Conservation (phyloP, 2,113 vertebrate genomes). For the Podarcis cretensis region DNA sequence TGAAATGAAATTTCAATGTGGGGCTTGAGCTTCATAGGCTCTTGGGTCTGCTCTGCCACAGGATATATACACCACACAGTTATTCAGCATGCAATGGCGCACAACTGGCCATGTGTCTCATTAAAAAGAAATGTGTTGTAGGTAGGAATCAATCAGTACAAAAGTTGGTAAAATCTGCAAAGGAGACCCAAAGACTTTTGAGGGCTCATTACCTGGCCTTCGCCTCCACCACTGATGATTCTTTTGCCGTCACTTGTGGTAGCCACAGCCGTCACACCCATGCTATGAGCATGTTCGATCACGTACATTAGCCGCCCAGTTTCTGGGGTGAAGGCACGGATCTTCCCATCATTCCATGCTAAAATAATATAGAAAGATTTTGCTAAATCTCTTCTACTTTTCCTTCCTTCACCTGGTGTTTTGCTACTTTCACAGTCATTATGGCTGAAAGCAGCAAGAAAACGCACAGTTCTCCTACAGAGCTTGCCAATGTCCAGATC, state of each 20-base stretch:
- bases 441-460: background rate
- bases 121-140: background rate
- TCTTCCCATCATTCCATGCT: slow-evolving; percentile 90
- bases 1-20: background rate
- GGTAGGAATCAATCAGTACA: background rate
- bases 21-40: background rate
- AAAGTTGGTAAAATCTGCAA: background rate
- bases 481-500: background rate
- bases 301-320: slow-evolving; percentile 77
- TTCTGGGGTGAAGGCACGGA: slow-evolving; percentile 85
- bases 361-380: slow-evolving; percentile 19
- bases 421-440: background rate
- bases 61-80: background rate
- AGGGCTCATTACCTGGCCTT: slow-evolving; percentile 81
- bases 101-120: background rate
- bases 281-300: slow-evolving; percentile 82
- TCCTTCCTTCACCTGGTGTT: background rate
- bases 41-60: background rate
- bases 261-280: slow-evolving; percentile 83
- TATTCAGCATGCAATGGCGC: background rate
- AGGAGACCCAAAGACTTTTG: background rate
- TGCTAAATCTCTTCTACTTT: background rate
- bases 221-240: slow-evolving; percentile 88
- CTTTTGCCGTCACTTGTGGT: slow-evolving; percentile 82
- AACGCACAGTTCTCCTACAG: accelerated